phyloP scores from a whole-genome alignment of 2,113 vertebrate genomes.

The Zosterops japonicus region DNA sequence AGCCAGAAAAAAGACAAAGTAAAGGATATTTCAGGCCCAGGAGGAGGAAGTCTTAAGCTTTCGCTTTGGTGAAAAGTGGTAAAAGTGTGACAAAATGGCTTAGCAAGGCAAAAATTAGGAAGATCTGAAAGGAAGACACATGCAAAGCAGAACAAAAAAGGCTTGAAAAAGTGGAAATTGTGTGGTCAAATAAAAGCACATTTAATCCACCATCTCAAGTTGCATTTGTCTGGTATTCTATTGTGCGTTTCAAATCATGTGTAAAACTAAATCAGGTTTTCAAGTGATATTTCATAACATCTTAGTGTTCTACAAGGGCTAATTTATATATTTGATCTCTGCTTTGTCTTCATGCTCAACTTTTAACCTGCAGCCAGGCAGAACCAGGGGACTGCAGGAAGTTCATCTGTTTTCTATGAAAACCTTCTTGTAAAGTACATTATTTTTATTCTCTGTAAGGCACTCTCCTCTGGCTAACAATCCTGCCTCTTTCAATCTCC shows the following conservation, averaged over 20 bases:
- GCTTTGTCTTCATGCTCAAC: not conserved
- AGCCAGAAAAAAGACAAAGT: not conserved
- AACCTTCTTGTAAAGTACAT: constrained; percentile 77
- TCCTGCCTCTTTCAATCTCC: constrained; percentile 70
- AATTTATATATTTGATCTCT: not conserved
- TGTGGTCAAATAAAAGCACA: not conserved
- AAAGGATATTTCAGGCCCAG: not conserved
- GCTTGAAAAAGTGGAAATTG: not conserved
- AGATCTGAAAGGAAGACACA: not conserved
- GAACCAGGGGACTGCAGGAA: constrained; percentile 26
- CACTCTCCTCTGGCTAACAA: constrained; percentile 66
- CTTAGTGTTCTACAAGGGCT: not conserved
- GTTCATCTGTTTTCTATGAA: constrained; percentile 60
- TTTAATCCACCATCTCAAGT: not conserved
- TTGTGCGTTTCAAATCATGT: not conserved
- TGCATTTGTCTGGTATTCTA: not conserved
- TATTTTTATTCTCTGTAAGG: constrained; percentile 79
- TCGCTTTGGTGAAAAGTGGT: not conserved
- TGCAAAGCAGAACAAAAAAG: not conserved
- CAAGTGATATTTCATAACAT: not conserved
- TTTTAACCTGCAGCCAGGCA: not conserved
- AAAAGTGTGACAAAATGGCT: not conserved
- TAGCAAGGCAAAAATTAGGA: not conserved
- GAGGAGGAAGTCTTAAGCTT: not conserved
- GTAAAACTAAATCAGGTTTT: not conserved